These are phyloP conservation scores for Caenorhabditis zanzibari DNA, from an alignment of 2,888 invertebrate species.

Conservation along the genomic window DNA sequence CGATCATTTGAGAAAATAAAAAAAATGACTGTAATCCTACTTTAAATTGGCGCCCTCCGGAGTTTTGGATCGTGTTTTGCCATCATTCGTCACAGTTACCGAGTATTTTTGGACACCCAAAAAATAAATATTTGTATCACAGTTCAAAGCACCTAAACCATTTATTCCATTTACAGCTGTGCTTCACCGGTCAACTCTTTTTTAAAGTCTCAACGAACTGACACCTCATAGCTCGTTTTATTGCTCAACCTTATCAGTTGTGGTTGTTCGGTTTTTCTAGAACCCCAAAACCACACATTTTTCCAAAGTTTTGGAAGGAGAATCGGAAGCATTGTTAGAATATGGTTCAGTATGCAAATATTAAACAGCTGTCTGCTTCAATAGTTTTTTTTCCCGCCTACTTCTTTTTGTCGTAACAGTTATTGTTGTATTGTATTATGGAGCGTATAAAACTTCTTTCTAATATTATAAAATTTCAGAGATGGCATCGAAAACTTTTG, in stretches of 20 bases:
- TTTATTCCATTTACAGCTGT: slow-evolving; percentile 13
- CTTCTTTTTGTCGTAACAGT: slow-evolving; percentile 25
- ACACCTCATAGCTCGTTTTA: slow-evolving; percentile 8
- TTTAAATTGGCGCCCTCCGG: too few species aligned
- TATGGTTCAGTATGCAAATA: slow-evolving; percentile 34
- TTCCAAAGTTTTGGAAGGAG: too few species aligned
- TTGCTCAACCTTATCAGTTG: slow-evolving; percentile 1
- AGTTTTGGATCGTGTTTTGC: slow-evolving; percentile 6
- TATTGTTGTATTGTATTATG: background rate
- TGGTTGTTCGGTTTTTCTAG: background rate
- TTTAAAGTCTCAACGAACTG: slow-evolving; percentile 9
- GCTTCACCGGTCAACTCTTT: slow-evolving; percentile 47
- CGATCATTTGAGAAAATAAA: too few species aligned
- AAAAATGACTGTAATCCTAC: too few species aligned
- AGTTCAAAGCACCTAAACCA: slow-evolving; percentile 13
- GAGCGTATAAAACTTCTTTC: slow-evolving; percentile 8
- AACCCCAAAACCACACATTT: background rate
- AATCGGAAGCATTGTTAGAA: slow-evolving; percentile 9
- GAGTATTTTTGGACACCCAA: background rate
- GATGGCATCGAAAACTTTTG: background rate
- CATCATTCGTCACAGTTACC: too few species aligned
- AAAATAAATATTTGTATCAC: slow-evolving; percentile 16
- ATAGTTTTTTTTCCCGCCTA: background rate
- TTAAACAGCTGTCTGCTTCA: slow-evolving; percentile 41
- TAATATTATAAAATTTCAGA: slow-evolving; percentile 22